phyloP scores from a whole-genome alignment of 1,140 invertebrate species.

The Meloidogyne exigua region DNA sequence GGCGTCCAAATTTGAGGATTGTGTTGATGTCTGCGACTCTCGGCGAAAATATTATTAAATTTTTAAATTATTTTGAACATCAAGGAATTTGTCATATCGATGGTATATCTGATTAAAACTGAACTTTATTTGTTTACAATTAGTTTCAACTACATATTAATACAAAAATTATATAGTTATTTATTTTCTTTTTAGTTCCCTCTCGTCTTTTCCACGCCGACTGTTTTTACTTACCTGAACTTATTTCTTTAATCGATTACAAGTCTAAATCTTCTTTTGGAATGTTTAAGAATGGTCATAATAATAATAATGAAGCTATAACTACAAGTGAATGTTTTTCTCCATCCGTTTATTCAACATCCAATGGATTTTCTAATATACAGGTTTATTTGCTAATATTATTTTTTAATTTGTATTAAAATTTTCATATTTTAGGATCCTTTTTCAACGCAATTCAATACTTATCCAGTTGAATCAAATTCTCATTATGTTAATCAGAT shows the following conservation, averaged over 20 bases:
- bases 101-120: slow-evolving; percentile 63
- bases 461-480: not conserved
- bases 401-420: not conserved
- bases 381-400: not conserved
- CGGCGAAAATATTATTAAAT: slow-evolving; percentile 74
- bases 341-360: not conserved
- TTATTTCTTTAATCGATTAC: slow-evolving; percentile 68
- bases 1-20: slow-evolving; percentile 68
- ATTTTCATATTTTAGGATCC: not conserved
- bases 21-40: slow-evolving; percentile 93
- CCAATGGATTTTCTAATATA: not conserved
- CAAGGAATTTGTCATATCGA: slow-evolving; percentile 75
- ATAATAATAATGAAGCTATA: not conserved
- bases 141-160: too few relatives aligned
- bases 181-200: slow-evolving; percentile 74
- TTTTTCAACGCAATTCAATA: not conserved
- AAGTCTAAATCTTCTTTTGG: slow-evolving; percentile 40
- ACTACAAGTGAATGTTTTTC: not conserved
- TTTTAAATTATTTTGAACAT: slow-evolving; percentile 81
- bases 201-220: slow-evolving; percentile 78
- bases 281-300: slow-evolving; percentile 36
- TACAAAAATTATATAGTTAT: too few relatives aligned
- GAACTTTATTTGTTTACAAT: too few relatives aligned
- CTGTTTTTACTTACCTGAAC: slow-evolving; percentile 78
- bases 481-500: slow-evolving; percentile 13